Conservation (phyloP, 1,140 invertebrate species). For the Orius laevigatus region DNA sequence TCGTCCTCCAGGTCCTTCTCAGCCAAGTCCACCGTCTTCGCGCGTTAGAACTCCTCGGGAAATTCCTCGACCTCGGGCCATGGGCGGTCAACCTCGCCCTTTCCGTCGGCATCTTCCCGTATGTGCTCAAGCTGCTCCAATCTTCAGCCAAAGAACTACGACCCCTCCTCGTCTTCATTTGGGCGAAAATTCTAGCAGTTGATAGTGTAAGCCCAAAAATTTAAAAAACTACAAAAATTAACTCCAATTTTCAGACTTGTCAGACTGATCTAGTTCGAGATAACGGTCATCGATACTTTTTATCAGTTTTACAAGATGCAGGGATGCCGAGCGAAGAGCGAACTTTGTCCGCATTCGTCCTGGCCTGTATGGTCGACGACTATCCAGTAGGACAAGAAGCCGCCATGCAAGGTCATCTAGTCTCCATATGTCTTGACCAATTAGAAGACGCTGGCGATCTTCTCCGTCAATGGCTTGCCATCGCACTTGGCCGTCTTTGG, state of each 20-base stretch:
- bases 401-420: conserved; percentile 68
- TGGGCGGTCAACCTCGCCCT: conserved; percentile 94
- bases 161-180: conserved; percentile 90
- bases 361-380: conserved; percentile 83
- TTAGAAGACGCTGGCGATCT: conserved; percentile 43
- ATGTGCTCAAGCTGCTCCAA: conserved; percentile 90
- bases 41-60: conserved; percentile 85
- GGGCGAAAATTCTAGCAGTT: conserved; percentile 97
- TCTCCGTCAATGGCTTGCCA: conserved; percentile 78
- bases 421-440: conserved; percentile 79
- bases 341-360: conserved; percentile 79
- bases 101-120: conserved; percentile 96
- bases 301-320: conserved; percentile 72
- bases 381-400: conserved; percentile 74
- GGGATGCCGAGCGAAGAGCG: conserved; percentile 65
- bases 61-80: conserved; percentile 88
- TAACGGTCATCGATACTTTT: conserved; percentile 87
- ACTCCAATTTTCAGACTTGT: conserved; percentile 52
- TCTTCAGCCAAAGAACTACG: conserved; percentile 82
- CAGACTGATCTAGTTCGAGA: conserved; percentile 92
- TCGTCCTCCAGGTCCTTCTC: conserved; percentile 92
- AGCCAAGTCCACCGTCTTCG: conserved; percentile 91
- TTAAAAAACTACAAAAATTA: background rate
- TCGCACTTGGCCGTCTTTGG: conserved; percentile 89
- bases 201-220: conserved; percentile 56